Evolutionary conservation across 2,888 invertebrate species (phyloP), one percentile per base, ranked within the genome.

Genomic region (Caenorhabditis sulstoni): DNA sequence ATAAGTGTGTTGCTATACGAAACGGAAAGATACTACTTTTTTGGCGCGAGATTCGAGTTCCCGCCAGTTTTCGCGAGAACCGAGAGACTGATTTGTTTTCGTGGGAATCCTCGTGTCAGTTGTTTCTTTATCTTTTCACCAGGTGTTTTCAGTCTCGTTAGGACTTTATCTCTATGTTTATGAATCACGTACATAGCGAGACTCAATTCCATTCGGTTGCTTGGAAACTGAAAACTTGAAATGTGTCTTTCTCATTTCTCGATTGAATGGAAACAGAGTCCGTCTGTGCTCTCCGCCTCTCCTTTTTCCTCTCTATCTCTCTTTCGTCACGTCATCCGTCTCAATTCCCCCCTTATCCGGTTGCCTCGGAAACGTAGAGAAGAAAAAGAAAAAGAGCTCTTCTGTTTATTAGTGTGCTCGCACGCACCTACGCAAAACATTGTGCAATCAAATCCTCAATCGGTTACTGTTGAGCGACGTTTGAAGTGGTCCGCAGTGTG

Each of bases 381-480:
- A 61, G 61, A 55, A 37, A 29, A 14, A 41, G 41, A 11, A 41
- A 11, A 41, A 41, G 41, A 41, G 41, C 41, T 41, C 41, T 41
- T 41, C 11, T 70, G 45, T 62, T 53, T 61, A 53, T 61, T 68
- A 53, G 41, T 53, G 62, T 50, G 57, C 29, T 29, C 29, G 29
- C 29, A 29, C 29, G 29, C 29, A 29, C 29, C 29, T 29, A 29
- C 29, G 29, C 53, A 57, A 62, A 71, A 47, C 47, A 64, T 71
- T 71, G 29, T 64, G 71, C 55, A 71, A 62, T 29, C 29, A 29
- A 29, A 29, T 29, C 29, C 29, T 71, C 22, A 62, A 71, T 64
- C 62, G 57, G 71, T 57, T 57, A 70, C 61, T 61, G 70, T 62
- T 70, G 70, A 70, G 47, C 70, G 53, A 55, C 70, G 59, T 70